Evolutionary conservation across 2,797 vertebrate genomes (phyloP), one percentile per base, ranked within the genome.

Genomic region (Enteromius unitaeniatus): DNA sequence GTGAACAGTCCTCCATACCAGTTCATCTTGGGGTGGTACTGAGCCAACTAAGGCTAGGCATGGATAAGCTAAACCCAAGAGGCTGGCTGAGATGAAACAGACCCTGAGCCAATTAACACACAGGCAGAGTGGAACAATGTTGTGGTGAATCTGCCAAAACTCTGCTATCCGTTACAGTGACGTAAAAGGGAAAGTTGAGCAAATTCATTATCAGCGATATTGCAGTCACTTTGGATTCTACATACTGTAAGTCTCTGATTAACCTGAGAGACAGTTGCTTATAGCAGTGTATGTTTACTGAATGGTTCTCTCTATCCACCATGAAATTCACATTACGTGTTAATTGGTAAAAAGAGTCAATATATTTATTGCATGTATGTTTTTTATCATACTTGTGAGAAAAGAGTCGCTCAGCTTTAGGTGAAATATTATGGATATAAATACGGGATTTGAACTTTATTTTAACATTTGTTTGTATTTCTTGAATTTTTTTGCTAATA

Each of bases 101-200:
- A 19, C 31, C 47, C 31, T 67, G 81, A 55, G 70, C 80, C 80
- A 82, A 53, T 74, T 82, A 64, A 74, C 80, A 74, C 67, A 58
- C 14, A 65, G n/a, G 17, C 80, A 21, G 40, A 26, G 40, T 60
- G 53, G 40, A 62, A 23, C 28, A 17, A 26, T 62, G 53, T 40
- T 69, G 4, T 79, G 4, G n/a, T 69, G 65, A 55, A 55, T 73
- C 79, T 73, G 26, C 19, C 68, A 81, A 23, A 58, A 28, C 26
- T 15, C 51, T 76, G 45, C 31, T 23, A 60, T 81, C 53, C 53
- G 42, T 40, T 62, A 9, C 55, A 62, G 9, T 80, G 65, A 55
- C 0, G 10, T 55, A 55, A 69, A 69, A 58, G 6, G 7, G 9
- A 34, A 21, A 28, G n/a, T 21, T 37, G 64, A 53, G 31, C 37